Percentiles rank a stretch among this genome's conserved stretches.
phyloP scores from a whole-genome alignment of 2,888 invertebrate species.

The Synergus umbraculus region DNA sequence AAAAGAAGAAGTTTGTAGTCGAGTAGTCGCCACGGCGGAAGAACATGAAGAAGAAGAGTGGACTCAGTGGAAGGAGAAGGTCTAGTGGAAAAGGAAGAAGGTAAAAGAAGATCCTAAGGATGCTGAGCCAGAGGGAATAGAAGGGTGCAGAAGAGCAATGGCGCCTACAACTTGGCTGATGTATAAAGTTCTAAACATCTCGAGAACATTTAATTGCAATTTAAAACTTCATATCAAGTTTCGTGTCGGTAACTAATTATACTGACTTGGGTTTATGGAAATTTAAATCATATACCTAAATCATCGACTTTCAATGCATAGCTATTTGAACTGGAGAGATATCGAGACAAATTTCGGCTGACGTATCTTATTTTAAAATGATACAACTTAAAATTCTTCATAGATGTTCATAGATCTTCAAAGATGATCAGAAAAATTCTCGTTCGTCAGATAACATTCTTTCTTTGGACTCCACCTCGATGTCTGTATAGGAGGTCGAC shows the following conservation, averaged over 20 bases:
- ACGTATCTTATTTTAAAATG: no score
- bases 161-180: conserved; percentile 19
- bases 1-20: conserved; percentile 37
- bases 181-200: neutral
- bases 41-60: conserved; percentile 45
- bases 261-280: no score
- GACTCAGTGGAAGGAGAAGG: conserved; percentile 51
- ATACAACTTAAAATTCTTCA: neutral
- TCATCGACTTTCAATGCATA: no score
- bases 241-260: no score
- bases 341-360: no score
- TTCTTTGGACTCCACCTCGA: neutral
- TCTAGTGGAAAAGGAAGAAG: conserved; percentile 54
- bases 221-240: no score
- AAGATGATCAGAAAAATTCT: neutral
- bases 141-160: conserved; percentile 47
- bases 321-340: no score
- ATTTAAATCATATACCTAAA: no score
- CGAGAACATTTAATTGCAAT: neutral
- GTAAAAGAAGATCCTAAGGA: conserved; percentile 49
- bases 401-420: neutral
- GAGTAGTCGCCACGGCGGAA: conserved; percentile 20
- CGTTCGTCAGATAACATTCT: neutral
- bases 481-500: no score
- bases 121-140: conserved; percentile 51